phyloP scores from a whole-genome alignment of 2,888 invertebrate genomes.

The Drosophila kuntzei region DNA sequence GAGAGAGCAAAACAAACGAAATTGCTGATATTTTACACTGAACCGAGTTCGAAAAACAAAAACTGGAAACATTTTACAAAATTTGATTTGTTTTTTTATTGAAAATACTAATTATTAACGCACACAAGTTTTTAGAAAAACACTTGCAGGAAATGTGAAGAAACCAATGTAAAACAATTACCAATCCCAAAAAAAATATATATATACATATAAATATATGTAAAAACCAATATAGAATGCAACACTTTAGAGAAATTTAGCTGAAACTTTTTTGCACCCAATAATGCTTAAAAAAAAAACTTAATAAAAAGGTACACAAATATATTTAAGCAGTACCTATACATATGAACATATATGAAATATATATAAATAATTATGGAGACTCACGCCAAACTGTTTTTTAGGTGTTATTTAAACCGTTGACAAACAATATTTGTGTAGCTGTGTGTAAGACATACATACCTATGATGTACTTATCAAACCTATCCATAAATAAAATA shows the following conservation, averaged over 20 bases:
- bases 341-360: slow-evolving; percentile 44
- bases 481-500: slow-evolving; percentile 21
- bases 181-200: slow-evolving; percentile 16
- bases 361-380: slow-evolving; percentile 35
- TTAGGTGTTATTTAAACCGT: slow-evolving; percentile 69
- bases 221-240: slow-evolving; percentile 49
- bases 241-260: slow-evolving; percentile 75
- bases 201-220: background rate
- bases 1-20: slow-evolving; percentile 43
- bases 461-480: slow-evolving; percentile 21
- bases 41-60: slow-evolving; percentile 61
- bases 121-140: slow-evolving; percentile 20
- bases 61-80: slow-evolving; percentile 11
- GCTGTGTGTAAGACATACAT: slow-evolving; percentile 54
- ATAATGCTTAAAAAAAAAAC: slow-evolving; percentile 29
- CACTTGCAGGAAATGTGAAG: slow-evolving; percentile 17
- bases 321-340: slow-evolving; percentile 37
- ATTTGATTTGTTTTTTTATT: slow-evolving; percentile 22
- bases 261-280: slow-evolving; percentile 73
- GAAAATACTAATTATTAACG: slow-evolving; percentile 22
- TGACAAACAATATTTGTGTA: slow-evolving; percentile 68
- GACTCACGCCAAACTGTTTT: slow-evolving; percentile 59
- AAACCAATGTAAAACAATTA: slow-evolving; percentile 36
- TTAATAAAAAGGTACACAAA: slow-evolving; percentile 19
- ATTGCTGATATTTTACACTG: slow-evolving; percentile 76